phyloP scores from a whole-genome alignment of 2,888 invertebrate genomes.

The Polyommatus icarus region DNA sequence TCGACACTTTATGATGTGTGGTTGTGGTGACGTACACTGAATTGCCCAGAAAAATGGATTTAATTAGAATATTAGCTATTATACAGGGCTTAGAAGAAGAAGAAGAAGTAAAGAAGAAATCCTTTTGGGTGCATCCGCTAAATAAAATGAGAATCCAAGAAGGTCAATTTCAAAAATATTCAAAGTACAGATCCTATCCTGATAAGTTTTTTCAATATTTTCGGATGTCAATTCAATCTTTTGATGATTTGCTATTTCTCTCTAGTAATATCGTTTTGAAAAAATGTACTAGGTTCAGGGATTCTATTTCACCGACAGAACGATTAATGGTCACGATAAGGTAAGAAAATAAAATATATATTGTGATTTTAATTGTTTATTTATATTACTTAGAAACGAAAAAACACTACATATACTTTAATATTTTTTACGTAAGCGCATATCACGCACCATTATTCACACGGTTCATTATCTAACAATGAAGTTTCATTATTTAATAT shows the following conservation, averaged over 20 bases:
- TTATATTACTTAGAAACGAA: not conserved
- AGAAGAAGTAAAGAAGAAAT: slow-evolving; percentile 12
- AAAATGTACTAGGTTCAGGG: not conserved
- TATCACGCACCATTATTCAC: not conserved
- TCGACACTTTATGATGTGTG: no score
- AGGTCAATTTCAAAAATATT: slow-evolving; percentile 6
- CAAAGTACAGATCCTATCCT: slow-evolving; percentile 12
- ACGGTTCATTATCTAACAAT: slow-evolving; percentile 1
- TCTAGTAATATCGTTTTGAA: slow-evolving; percentile 7
- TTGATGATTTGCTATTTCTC: slow-evolving; percentile 12
- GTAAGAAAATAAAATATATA: slow-evolving; percentile 14
- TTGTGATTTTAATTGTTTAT: slow-evolving; percentile 12
- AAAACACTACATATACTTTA: slow-evolving; percentile 1
- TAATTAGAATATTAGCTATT: slow-evolving; percentile 25
- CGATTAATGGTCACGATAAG: slow-evolving; percentile 10
- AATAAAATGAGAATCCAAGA: slow-evolving; percentile 20
- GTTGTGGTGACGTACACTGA: not conserved
- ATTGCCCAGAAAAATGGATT: slow-evolving; percentile 23
- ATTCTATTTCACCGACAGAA: slow-evolving; percentile 10
- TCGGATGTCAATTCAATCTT: slow-evolving; percentile 10
- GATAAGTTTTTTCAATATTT: slow-evolving; percentile 6
- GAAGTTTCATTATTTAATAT: slow-evolving; percentile 1
- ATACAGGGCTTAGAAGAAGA: slow-evolving; percentile 6
- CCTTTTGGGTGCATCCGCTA: slow-evolving; percentile 16
- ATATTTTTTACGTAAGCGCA: slow-evolving; percentile 1